A percentile compares a stretch with the other conserved stretches of the same genome.
Conservation (phyloP, 2,888 invertebrate genomes). For the Drosophila maculinotata region DNA sequence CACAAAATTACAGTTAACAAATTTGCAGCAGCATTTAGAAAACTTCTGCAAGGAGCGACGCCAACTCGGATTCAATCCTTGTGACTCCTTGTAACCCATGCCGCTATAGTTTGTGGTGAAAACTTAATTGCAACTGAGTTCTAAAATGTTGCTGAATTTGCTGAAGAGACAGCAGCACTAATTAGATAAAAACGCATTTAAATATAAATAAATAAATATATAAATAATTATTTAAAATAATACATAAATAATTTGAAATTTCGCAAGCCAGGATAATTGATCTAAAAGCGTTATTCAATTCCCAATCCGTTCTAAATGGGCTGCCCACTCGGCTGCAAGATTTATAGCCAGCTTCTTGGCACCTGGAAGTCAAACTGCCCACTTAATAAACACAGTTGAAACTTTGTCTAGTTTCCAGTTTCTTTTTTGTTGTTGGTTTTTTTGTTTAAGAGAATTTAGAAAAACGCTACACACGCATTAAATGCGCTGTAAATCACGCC, state of each 20-base stretch:
- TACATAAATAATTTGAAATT: too few relatives aligned
- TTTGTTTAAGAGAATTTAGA: constrained; percentile 18
- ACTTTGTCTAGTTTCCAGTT: constrained; percentile 7
- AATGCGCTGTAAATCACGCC: constrained; percentile 61
- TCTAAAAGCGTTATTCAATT: neutral
- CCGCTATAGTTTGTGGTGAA: constrained; percentile 6
- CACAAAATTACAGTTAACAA: constrained; percentile 65
- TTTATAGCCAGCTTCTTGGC: constrained; percentile 16
- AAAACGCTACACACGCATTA: constrained; percentile 19
- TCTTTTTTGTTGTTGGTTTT: too few relatives aligned
- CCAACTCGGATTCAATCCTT: constrained; percentile 6
- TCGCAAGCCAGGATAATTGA: too few relatives aligned
- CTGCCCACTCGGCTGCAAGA: constrained; percentile 16
- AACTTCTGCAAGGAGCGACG: constrained; percentile 31
- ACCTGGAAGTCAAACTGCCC: constrained; percentile 8
- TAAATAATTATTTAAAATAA: neutral
- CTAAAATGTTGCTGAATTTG: constrained; percentile 9
- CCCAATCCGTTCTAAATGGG: neutral
- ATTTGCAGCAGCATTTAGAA: constrained; percentile 54
- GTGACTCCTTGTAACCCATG: neutral
- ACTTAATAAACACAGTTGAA: neutral
- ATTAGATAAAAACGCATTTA: neutral
- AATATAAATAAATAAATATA: neutral
- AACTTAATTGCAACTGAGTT: constrained; percentile 48
- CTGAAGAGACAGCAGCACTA: neutral